Conservation (phyloP, 2,888 invertebrate species). For the Agrotis clavis region DNA sequence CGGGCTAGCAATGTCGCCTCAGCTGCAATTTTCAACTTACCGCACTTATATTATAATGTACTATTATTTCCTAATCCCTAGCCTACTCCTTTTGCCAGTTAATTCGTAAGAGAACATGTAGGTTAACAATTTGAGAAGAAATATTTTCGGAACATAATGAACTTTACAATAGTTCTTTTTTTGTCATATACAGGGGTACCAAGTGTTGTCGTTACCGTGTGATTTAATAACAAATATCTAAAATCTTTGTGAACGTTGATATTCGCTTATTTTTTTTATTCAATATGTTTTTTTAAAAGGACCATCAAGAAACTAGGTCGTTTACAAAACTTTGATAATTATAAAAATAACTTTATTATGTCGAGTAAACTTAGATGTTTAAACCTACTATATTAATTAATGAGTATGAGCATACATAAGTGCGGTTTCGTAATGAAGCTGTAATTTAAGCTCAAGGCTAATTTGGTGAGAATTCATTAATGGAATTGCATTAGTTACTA, state of each 20-base stretch:
- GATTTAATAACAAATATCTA: slow-evolving; percentile 1
- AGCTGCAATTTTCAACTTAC: too few relatives aligned
- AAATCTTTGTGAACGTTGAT: slow-evolving; percentile 6
- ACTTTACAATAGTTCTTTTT: neutral
- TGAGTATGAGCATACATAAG: neutral
- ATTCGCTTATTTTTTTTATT: too few relatives aligned
- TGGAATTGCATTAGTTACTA: slow-evolving; percentile 30
- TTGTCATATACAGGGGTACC: too few relatives aligned
- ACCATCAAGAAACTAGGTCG: neutral
- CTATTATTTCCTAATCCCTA: neutral
- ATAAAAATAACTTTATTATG: slow-evolving; percentile 1
- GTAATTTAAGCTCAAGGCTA: slow-evolving; percentile 39
- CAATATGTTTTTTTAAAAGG: neutral
- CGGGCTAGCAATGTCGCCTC: too few relatives aligned
- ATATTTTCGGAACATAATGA: neutral
- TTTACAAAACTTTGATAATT: neutral
- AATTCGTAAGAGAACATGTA: neutral
- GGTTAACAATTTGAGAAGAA: neutral
- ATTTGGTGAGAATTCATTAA: slow-evolving; percentile 30
- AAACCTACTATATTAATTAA: slow-evolving; percentile 10
- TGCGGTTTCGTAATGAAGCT: slow-evolving; percentile 3
- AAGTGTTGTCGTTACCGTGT: neutral
- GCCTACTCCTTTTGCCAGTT: neutral
- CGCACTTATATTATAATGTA: too few relatives aligned
- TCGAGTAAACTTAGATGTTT: neutral